phyloP scores from a whole-genome alignment of 1,140 invertebrate genomes.

The Camponotus vicinus region DNA sequence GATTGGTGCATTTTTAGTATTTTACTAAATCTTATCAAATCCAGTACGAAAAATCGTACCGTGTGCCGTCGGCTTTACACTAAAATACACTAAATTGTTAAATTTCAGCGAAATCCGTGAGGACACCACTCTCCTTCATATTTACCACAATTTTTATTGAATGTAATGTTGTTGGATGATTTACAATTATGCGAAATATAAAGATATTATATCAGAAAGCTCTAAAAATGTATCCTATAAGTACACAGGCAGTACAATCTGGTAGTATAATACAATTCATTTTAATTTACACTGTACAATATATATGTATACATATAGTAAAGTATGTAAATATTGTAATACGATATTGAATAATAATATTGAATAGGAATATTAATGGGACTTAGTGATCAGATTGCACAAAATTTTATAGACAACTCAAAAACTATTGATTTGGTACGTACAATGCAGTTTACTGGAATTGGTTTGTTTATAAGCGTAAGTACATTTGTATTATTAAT shows the following conservation, averaged over 20 bases:
- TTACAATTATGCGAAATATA: constrained; percentile 77
- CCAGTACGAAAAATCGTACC: too few relatives aligned
- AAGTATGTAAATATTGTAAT: constrained; percentile 39
- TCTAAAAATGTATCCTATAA: constrained; percentile 78
- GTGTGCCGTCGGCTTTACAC: too few relatives aligned
- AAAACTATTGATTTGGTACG: constrained; percentile 84
- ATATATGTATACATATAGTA: constrained; percentile 24
- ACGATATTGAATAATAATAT: constrained; percentile 4
- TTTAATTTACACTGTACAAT: constrained; percentile 11
- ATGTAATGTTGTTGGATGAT: not conserved
- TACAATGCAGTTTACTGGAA: constrained; percentile 85
- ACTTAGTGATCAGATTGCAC: constrained; percentile 87
- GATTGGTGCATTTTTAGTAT: too few relatives aligned
- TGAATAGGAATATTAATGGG: constrained; percentile 87
- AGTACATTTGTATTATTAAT: constrained; percentile 70
- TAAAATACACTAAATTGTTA: too few relatives aligned
- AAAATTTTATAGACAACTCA: constrained; percentile 86
- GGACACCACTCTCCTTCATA: too few relatives aligned
- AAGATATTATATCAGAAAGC: constrained; percentile 77
- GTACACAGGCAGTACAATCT: constrained; percentile 82
- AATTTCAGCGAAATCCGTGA: too few relatives aligned
- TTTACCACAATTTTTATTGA: not conserved
- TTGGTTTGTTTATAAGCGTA: constrained; percentile 86
- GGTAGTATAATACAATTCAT: constrained; percentile 73
- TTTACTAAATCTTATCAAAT: too few relatives aligned